Conservation (phyloP, 2,797 vertebrate species). For the Antennarius maculatus region DNA sequence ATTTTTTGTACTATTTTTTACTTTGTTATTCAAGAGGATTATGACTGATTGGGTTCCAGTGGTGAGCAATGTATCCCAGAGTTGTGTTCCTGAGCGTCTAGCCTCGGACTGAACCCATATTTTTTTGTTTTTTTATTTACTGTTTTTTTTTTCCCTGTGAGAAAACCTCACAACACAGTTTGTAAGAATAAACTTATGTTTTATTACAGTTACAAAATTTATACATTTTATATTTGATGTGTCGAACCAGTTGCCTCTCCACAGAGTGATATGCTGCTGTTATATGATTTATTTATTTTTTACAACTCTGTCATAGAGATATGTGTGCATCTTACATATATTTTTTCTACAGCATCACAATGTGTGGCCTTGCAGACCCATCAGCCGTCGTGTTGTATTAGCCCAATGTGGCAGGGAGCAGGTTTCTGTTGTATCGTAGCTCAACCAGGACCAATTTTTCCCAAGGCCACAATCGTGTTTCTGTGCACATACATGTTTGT, state of each 20-base stretch:
- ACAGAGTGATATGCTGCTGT: slow-evolving; percentile 28
- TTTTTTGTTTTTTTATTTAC: neutral
- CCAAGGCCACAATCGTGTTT: slow-evolving; percentile 40
- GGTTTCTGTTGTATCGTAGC: slow-evolving; percentile 28
- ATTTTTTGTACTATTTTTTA: neutral
- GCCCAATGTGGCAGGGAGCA: slow-evolving; percentile 20
- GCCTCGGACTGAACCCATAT: slow-evolving; percentile 17
- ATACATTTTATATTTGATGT: neutral
- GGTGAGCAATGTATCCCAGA: slow-evolving; percentile 12
- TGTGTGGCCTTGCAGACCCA: slow-evolving; percentile 52
- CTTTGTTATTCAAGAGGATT: slow-evolving; percentile 39
- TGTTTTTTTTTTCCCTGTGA: neutral
- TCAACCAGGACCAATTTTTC: slow-evolving; percentile 36
- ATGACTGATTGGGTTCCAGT: slow-evolving; percentile 41
- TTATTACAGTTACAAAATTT: neutral
- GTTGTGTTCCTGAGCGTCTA: slow-evolving; percentile 7
- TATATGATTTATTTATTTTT: slow-evolving; percentile 35
- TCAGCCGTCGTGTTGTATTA: slow-evolving; percentile 45
- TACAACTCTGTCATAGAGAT: slow-evolving; percentile 42
- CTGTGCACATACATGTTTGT: slow-evolving; percentile 18
- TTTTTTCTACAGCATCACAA: slow-evolving; percentile 41
- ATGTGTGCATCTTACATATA: slow-evolving; percentile 48
- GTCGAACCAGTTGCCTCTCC: neutral
- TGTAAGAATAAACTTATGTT: neutral
- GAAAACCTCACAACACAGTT: neutral